Percentiles rank a stretch among this genome's conserved stretches.
phyloP scores from a whole-genome alignment of 2,797 vertebrate genomes.

The Monodelphis domestica region DNA sequence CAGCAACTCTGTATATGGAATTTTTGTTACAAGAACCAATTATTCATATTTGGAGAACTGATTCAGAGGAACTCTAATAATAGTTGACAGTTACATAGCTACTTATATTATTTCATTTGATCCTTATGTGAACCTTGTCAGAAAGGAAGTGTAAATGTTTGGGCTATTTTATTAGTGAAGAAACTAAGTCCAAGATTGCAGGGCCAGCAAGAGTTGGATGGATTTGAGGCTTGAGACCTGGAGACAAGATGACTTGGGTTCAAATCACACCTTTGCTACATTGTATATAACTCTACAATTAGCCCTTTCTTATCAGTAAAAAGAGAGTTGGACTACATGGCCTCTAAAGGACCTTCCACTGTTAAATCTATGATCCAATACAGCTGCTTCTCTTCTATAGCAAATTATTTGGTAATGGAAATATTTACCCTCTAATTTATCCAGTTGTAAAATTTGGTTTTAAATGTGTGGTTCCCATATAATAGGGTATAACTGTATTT shows the following conservation, averaged over 20 bases:
- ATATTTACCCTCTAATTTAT: background rate
- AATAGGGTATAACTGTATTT: background rate
- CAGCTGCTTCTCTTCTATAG: background rate
- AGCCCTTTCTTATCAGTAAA: background rate
- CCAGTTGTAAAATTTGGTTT: conserved; percentile 36
- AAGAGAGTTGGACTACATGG: background rate
- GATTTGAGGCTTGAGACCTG: background rate
- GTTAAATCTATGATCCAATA: background rate
- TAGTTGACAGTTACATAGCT: background rate
- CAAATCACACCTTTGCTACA: background rate
- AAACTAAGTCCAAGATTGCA: background rate
- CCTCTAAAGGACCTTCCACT: background rate
- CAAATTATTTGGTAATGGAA: conserved; percentile 13
- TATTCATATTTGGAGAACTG: background rate
- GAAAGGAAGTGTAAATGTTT: background rate
- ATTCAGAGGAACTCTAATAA: background rate
- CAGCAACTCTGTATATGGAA: background rate
- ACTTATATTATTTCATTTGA: background rate
- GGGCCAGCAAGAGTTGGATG: background rate
- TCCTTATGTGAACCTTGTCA: background rate
- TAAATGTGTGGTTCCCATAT: conserved; percentile 40
- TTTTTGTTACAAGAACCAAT: background rate
- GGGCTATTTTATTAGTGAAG: background rate
- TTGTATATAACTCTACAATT: background rate
- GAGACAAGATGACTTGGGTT: background rate